These are phyloP conservation scores for Phasianus colchicus DNA, from an alignment of 2,113 vertebrate species.

Conservation along the genomic window DNA sequence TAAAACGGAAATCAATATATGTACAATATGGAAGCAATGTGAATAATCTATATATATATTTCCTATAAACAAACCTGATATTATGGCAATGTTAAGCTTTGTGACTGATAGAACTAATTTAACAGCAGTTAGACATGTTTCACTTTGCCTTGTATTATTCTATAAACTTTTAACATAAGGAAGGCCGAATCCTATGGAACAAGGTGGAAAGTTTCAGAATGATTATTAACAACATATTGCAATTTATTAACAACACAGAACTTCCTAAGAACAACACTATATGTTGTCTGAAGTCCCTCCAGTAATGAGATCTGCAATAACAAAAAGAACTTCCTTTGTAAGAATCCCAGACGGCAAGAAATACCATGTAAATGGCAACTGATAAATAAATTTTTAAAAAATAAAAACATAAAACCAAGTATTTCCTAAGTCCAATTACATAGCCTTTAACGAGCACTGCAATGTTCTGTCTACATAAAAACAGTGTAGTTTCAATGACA, in stretches of 20 bases:
- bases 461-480: not conserved
- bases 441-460: not conserved
- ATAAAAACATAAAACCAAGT: not conserved
- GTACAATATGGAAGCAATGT: not conserved
- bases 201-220: not conserved
- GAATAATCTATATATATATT: slow-evolving; percentile 58
- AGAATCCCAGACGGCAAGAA: not conserved
- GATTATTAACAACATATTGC: not conserved
- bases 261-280: not conserved
- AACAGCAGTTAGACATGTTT: slow-evolving; percentile 29
- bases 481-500: not conserved
- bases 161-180: not conserved
- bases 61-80: not conserved
- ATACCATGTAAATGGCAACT: not conserved
- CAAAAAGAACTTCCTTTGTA: not conserved
- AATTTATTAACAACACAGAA: not conserved
- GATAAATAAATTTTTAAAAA: not conserved
- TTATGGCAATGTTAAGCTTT: slow-evolving; percentile 44
- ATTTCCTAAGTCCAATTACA: not conserved
- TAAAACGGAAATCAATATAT: not conserved
- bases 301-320: rapidly evolving
- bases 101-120: not conserved
- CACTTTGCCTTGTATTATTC: not conserved
- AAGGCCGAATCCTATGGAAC: not conserved
- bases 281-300: not conserved